phyloP scores from a whole-genome alignment of 2,888 invertebrate genomes.

The Balanococcus diminutus region DNA sequence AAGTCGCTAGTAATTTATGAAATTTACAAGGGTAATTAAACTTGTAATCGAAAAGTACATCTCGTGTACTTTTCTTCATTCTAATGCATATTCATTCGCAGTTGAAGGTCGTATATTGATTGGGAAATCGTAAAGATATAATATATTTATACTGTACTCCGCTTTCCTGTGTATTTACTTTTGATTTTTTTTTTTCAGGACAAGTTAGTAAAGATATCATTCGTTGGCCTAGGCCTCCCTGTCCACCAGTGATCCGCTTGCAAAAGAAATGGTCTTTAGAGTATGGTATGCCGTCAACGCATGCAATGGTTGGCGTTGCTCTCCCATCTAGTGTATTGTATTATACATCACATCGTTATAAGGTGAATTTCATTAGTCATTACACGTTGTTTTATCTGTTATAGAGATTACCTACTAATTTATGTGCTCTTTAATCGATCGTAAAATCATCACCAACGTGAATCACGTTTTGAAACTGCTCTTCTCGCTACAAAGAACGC shows the following conservation, averaged over 20 bases:
- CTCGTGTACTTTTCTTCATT: not conserved
- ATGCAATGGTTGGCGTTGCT: conserved; percentile 88
- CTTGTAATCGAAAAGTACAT: not conserved
- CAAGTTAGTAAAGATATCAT: conserved; percentile 89
- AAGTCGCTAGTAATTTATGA: not conserved
- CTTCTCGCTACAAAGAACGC: too few relatives aligned
- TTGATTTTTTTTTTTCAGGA: conserved; percentile 65
- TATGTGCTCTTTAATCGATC: not conserved
- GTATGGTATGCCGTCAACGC: conserved; percentile 95
- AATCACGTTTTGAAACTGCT: too few relatives aligned
- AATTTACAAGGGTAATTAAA: not conserved
- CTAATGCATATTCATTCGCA: conserved; percentile 10
- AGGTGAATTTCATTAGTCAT: conserved; percentile 60
- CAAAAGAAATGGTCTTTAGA: conserved; percentile 89
- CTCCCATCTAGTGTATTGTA: conserved; percentile 85
- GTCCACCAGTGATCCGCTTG: conserved; percentile 79
- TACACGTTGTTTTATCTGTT: not conserved
- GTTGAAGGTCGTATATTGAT: not conserved
- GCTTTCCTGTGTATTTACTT: not conserved
- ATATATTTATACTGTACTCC: not conserved
- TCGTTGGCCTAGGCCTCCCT: conserved; percentile 82
- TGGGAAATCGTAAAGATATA: too few relatives aligned
- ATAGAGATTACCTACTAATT: not conserved
- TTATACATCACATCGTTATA: conserved; percentile 80
- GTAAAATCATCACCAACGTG: not conserved